Evolutionary conservation across 1,140 invertebrate genomes (phyloP), one percentile per base, ranked within the genome.

Genomic region (Onthophagus taurus): DNA sequence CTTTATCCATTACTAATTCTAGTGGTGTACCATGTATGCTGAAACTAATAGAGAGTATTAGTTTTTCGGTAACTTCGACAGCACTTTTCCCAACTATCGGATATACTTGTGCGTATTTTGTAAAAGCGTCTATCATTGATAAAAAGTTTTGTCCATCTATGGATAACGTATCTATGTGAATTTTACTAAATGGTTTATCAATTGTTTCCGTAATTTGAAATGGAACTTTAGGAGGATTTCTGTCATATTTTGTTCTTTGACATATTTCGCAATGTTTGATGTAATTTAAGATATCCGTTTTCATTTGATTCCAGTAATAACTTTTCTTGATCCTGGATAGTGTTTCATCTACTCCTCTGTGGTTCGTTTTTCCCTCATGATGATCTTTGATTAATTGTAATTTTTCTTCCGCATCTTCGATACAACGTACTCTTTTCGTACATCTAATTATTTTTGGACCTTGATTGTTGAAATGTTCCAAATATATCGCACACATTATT

Each of bases 221-320:
- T 6, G 23, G 23, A 31, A 31, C 8, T 14, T 31, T 9, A 7
- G 29, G 9, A 6, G 23, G 39, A 7, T 18, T 30, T 14, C 24
- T 13, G 13, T 30, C 14, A 11, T 31, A 29, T 24, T 42, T 31
- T 9, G 4, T 6, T 30, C 16, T 11, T 30, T 45, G 23, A 16
- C 44, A 45, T 2, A n/a, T 37, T 24, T 29, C 11, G 11, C 44
- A 45, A 14, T 38, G 31, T n/a, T 38, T 37, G 3, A 46, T 46
- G 13, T 41, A 46, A 9, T 39, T 29, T 2, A 8, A 23, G n/a
- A 41, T 17, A 14, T 4, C 11, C 2, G n/a, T 14, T 35, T 35
- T 44, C 42, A 44, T 44, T 4, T 35, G n/a, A 7, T 31, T 11
- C 42, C 42, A 44, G 14, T 21, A 44, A 34, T 34, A 43, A 6